Base-by-base conservation (phyloP, 2,888 invertebrate species). In the Cartodere bifasciata region DNA sequence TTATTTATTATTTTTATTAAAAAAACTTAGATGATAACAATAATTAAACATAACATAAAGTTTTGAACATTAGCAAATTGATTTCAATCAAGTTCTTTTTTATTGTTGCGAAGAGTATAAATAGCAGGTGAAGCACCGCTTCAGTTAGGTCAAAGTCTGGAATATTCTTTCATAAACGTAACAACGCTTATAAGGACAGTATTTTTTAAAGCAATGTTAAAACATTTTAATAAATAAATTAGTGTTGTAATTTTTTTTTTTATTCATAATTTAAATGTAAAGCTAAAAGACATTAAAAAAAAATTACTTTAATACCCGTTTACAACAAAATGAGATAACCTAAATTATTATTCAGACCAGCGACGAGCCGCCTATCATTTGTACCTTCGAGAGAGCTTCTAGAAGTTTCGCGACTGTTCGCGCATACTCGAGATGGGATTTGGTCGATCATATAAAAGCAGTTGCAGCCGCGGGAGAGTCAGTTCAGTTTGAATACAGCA, bases 331-430 rank as follows among this genome's bases (percentile, higher is more conserved):
- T n/a, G n/a, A n/a, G n/a, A n/a, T n/a, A n/a, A n/a, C n/a, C n/a
- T n/a, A n/a, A n/a, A n/a, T n/a, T n/a, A n/a, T n/a, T n/a, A n/a
- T n/a, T n/a, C n/a, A n/a, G n/a, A n/a, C n/a, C n/a, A n/a, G n/a
- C 10, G 6, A 9, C 24, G 24, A 6, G 6, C 10, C 6, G 6
- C 7, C 6, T 9, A 11, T 10, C 6, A 11, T 11, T 6, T 9
- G 6, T 5, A 23, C 7, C 5, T 23, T 34, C 34, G 13, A 31
- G 34, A 34, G n/a, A 30, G 7, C 7, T 30, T 34, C 34, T 29
- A 26, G 34, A 27, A 4, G 3, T 10, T 26, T 30, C 34, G 34
- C 13, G 14, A 10, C n/a, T n/a, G 3, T 26, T 27, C 34, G 30
- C 9, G 34, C 16, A 20, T 7, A 20, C n/a, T 27, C 30, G 22